Percentiles rank a stretch among this genome's conserved stretches.
These are phyloP conservation scores for Phyllostomus discolor DNA, from an alignment of 2,113 vertebrate genomes.

Conservation along the genomic window DNA sequence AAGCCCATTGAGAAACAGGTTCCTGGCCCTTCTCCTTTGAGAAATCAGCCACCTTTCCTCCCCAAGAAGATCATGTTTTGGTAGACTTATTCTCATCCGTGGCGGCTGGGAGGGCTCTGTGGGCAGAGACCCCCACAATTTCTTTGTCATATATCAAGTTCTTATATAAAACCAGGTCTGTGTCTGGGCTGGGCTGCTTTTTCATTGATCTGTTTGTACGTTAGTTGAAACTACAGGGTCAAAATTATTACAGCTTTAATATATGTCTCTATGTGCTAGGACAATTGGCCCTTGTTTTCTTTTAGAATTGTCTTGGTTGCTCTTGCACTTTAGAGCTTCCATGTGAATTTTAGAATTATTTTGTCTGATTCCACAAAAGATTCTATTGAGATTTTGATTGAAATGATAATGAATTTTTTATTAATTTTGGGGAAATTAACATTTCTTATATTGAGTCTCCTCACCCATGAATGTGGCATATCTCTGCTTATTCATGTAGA, in stretches of 20 bases:
- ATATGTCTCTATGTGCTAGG: neutral
- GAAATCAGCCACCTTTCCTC: no score
- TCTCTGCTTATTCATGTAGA: neutral
- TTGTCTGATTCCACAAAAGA: neutral
- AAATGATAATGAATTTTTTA: neutral
- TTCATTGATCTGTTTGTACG: neutral
- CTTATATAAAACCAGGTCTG: neutral
- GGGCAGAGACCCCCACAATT: no score
- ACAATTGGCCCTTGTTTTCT: neutral
- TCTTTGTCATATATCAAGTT: neutral
- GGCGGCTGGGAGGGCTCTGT: no score
- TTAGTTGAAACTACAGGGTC: neutral
- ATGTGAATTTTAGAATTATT: constrained; percentile 3
- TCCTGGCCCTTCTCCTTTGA: no score
- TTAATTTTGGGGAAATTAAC: neutral
- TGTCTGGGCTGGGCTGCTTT: neutral
- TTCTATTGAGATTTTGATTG: neutral
- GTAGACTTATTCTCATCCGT: no score
- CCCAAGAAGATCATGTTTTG: no score
- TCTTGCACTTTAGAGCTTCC: neutral
- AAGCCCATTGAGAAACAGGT: no score
- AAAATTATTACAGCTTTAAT: neutral
- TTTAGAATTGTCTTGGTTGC: neutral
- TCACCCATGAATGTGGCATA: neutral
- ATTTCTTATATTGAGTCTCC: neutral